Evolutionary conservation across 2,888 invertebrate species (phyloP), one percentile per base, ranked within the genome.

Genomic region (Drosophila cognata): DNA sequence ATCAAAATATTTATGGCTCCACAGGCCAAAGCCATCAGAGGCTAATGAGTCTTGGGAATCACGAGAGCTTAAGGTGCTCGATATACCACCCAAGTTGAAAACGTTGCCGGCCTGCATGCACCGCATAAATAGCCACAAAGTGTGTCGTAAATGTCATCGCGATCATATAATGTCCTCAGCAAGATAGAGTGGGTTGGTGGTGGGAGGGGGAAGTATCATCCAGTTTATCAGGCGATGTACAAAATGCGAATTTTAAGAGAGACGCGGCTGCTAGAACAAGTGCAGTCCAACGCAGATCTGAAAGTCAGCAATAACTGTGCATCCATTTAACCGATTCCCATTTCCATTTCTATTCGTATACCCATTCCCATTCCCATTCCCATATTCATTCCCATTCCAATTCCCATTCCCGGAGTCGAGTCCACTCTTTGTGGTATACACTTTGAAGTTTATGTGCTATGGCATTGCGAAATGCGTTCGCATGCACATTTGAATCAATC

Each of bases 101-200:
- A 48, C 48, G 58, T 52, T 35, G 59, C 35, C 68, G 53, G 71
- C 52, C 65, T 35, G 60, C 55, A 89, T 85, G 90, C 81, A 89
- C 90, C 81, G 89, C 90, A 91, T 88, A 88, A 88, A 88, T 91
- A 91, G 74, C 81, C 89, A 73, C 88, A 82, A 88, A 90, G 85
- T 90, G 90, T 88, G 91, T 91, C 91, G 90, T 87, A 88, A 86
- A 87, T 84, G 91, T 85, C 91, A 65, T 71, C 59, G 70, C 71
- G 82, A 84, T 89, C 89, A 81, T 90, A 90, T 89, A 86, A 89
- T 84, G 78, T 81, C 53, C 53, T 62, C 57, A 43, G 53, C 25
- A 7, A 55, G 8, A 25, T 6, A 21, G 50, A 7, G 21, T 28
- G 31, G 25, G 43, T 11, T 5, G 16, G 16, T 1, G 7, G 7